Conservation (phyloP, 2,797 vertebrate genomes). For the Danio kyathit region DNA sequence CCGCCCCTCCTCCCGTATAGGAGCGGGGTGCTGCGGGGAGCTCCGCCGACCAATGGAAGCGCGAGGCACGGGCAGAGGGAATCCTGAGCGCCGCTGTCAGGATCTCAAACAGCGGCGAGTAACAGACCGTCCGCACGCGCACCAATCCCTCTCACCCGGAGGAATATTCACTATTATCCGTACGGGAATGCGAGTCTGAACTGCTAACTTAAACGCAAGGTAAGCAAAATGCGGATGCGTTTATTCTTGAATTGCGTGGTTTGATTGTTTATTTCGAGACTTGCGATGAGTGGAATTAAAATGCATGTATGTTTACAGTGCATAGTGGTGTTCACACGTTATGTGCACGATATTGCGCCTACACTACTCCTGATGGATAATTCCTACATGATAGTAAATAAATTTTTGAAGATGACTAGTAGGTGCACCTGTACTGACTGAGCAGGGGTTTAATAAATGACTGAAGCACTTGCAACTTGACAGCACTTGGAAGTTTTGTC, state of each 20-base stretch:
- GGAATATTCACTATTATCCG: slow-evolving; percentile 71
- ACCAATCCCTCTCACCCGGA: slow-evolving; percentile 66
- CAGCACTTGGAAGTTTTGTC: slow-evolving; percentile 71
- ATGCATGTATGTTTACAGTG: not conserved
- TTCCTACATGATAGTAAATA: slow-evolving; percentile 2
- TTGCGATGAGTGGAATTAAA: not conserved
- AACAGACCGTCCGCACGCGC: slow-evolving; percentile 53
- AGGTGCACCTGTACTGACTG: not conserved
- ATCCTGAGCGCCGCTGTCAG: slow-evolving; percentile 59
- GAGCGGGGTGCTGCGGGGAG: slow-evolving; percentile 61
- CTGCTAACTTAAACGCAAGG: slow-evolving; percentile 68
- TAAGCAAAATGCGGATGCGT: slow-evolving; percentile 63
- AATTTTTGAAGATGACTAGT: not conserved
- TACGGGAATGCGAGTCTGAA: slow-evolving; percentile 50
- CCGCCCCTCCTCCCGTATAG: slow-evolving; percentile 69
- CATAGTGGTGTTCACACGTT: not conserved
- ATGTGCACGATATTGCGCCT: not conserved
- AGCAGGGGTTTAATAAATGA: not conserved
- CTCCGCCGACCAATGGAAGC: slow-evolving; percentile 75
- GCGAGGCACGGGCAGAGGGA: slow-evolving; percentile 70
- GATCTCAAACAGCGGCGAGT: slow-evolving; percentile 56
- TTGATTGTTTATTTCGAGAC: not conserved
- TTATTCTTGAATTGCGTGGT: not conserved
- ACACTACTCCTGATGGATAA: not conserved
- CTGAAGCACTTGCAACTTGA: slow-evolving; percentile 68